Evolutionary conservation across 2,888 invertebrate species (phyloP).

Genomic region (Drosophila tripunctata): DNA sequence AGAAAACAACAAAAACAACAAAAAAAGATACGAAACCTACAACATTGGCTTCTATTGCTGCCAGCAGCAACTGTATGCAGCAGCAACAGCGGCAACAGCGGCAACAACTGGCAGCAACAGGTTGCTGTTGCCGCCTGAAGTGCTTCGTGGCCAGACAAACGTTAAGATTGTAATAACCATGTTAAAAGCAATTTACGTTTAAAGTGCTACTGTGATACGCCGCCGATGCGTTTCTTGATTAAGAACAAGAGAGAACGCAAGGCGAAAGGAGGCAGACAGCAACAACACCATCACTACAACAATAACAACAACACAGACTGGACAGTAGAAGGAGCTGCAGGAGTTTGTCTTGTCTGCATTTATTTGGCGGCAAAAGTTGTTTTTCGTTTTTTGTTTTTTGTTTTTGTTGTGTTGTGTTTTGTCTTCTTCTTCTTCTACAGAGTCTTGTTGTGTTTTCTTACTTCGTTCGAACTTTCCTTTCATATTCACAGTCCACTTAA

Average conservation of each 20-base stretch:
- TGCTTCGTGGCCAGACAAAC: conserved; percentile 77
- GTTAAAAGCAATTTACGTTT: conserved; percentile 84
- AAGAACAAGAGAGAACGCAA: conserved; percentile 61
- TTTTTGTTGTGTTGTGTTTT: background rate
- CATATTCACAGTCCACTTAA: conserved; percentile 82
- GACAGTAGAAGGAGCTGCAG: conserved; percentile 33
- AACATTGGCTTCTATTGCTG: conserved; percentile 36
- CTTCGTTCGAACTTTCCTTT: conserved; percentile 74
- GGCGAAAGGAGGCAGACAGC: conserved; percentile 24
- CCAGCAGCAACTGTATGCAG: conserved; percentile 25
- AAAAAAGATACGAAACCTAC: background rate
- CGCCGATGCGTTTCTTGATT: conserved; percentile 81
- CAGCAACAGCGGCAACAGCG: conserved; percentile 29
- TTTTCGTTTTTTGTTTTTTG: conserved; percentile 23
- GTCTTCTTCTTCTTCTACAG: background rate
- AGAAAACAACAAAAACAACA: conserved; percentile 1
- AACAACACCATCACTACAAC: conserved; percentile 1
- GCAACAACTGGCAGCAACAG: conserved; percentile 29
- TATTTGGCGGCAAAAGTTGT: conserved; percentile 74
- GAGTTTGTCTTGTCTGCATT: conserved; percentile 52
- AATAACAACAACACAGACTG: conserved; percentile 23
- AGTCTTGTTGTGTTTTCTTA: background rate
- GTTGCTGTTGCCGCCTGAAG: conserved; percentile 67
- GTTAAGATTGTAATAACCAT: conserved; percentile 81
- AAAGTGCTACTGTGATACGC: conserved; percentile 83